Base-by-base conservation (phyloP, 2,797 vertebrate species). In the Periophthalmus magnuspinnatus region DNA sequence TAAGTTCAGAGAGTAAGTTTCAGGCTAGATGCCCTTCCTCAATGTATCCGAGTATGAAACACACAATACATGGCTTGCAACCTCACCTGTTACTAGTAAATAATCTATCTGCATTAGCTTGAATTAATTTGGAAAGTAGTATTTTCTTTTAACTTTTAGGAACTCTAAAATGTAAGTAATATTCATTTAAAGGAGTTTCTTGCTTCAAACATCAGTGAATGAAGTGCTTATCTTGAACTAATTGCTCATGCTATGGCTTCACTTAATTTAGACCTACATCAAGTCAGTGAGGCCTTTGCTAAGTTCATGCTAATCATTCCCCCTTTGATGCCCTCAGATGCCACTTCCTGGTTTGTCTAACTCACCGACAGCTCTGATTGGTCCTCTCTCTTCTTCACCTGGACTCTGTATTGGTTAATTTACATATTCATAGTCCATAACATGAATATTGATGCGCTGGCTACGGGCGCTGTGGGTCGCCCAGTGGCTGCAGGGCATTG, bases 401-500 rank as follows among this genome's bases (percentile, higher is more conserved):
- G 92, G 89, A 90, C 84, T 80, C 89, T 81, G 62, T 11, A 57
- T 82, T 28, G 68, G 75, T 74, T 41, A n/a, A 83, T 89, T 84
- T 91, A 83, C 90, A 90, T 90, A 91, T 89, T 93, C 93, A 47
- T 63, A 34, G 38, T 24, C 94, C 90, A 85, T 69, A 70, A 87
- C 86, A 92, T 95, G 91, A 90, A 94, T 95, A 94, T 94, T 94
- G 87, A 95, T 92, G 82, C 77, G 56, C 72, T 81, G 85, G 85
- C 91, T 92, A 87, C 77, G 64, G 90, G 92, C 90, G 68, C 93
- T 90, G 90, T 93, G 92, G 92, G 92, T 87, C 58, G 89, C 91
- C 91, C 91, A 88, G 88, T 93, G 93, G 93, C 94, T 93, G 92
- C 92, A 85, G 94, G 94, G 93, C 92, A 93, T 94, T 93, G 92